Conservation (phyloP, 2,797 vertebrate genomes). For the Megaceryle alcyon region DNA sequence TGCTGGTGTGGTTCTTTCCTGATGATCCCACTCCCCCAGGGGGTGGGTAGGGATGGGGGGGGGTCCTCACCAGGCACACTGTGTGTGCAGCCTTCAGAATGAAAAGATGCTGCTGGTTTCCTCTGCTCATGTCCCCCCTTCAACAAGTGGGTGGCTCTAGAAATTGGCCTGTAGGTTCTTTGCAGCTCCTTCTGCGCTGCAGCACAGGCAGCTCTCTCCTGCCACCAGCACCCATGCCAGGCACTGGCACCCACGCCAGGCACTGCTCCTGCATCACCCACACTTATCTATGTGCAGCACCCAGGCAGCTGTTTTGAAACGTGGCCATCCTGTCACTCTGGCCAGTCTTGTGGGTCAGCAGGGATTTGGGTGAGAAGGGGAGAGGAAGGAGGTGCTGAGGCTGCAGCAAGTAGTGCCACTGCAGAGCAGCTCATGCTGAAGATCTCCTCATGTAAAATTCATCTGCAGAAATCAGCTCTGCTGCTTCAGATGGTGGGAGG, state of each 20-base stretch:
- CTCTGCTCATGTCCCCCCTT: neutral
- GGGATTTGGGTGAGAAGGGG: neutral
- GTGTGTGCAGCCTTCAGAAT: neutral
- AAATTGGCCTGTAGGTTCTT: accelerated
- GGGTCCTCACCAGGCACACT: neutral
- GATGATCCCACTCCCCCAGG: neutral
- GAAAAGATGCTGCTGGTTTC: neutral
- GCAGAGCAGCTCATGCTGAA: neutral
- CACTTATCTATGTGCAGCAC: accelerated
- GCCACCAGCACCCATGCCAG: neutral
- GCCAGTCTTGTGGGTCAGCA: neutral
- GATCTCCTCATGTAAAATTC: conserved; percentile 32
- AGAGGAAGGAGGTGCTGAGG: neutral
- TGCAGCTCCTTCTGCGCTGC: neutral
- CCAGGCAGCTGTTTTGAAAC: neutral
- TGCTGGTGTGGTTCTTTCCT: neutral
- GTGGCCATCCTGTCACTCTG: accelerated
- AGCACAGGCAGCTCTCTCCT: neutral
- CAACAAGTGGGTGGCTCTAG: neutral
- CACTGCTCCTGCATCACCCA: accelerated
- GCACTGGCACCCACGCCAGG: neutral
- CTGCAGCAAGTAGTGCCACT: neutral
- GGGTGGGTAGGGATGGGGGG: neutral
- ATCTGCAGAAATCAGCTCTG: conserved; percentile 9
- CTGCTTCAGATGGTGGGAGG: neutral